phyloP scores from a whole-genome alignment of 2,113 vertebrate genomes.

The Nymphicus hollandicus region DNA sequence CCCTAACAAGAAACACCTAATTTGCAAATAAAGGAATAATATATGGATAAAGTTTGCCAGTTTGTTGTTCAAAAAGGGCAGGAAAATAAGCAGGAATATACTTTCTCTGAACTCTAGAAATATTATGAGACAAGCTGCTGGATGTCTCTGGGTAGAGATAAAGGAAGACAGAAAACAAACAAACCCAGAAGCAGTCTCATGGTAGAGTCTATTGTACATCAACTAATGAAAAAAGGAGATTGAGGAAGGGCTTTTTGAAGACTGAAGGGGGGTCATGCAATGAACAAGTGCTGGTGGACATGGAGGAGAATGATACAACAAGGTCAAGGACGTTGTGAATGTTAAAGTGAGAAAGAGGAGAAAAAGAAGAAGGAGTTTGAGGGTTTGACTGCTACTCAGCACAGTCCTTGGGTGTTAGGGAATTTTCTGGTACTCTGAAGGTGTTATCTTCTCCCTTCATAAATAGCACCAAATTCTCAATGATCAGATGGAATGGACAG shows the following conservation, averaged over 20 bases:
- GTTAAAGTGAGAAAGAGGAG: background rate
- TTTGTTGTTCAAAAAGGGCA: background rate
- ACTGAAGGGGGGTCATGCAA: background rate
- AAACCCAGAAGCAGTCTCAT: background rate
- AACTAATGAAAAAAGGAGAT: background rate
- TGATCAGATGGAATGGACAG: background rate
- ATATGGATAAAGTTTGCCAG: background rate
- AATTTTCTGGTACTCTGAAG: background rate
- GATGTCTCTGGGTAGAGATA: slow-evolving; percentile 39
- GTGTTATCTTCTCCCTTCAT: background rate
- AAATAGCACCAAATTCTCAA: background rate
- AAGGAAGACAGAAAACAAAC: slow-evolving; percentile 31
- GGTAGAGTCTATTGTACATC: background rate
- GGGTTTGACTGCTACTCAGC: background rate
- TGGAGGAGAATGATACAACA: background rate
- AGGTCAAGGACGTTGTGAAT: background rate
- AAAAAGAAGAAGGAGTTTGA: background rate
- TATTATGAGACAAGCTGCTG: slow-evolving; percentile 33
- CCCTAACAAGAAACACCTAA: background rate
- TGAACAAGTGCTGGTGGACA: background rate
- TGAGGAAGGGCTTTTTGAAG: background rate
- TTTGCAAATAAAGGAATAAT: slow-evolving; percentile 7
- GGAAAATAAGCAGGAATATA: background rate
- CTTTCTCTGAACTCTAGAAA: slow-evolving; percentile 17
- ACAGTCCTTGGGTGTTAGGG: background rate